Evolutionary conservation across 2,113 vertebrate genomes (phyloP).

Genomic region (Oreochromis tanganicae): DNA sequence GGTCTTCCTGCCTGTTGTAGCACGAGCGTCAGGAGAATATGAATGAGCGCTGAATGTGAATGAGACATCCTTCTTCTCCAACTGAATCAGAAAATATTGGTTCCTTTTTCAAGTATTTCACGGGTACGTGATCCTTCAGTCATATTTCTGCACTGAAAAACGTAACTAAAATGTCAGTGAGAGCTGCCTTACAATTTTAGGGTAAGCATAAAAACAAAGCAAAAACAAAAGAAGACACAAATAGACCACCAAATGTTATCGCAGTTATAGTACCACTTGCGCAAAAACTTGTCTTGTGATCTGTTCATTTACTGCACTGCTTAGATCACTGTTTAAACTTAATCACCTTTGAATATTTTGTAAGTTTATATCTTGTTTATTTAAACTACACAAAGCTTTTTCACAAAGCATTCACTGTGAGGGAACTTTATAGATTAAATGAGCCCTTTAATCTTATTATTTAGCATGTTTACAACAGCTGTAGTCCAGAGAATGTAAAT

Average conservation of each 20-base stretch:
- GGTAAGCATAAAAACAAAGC: neutral
- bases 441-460: neutral
- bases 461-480: neutral
- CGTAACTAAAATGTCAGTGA: neutral
- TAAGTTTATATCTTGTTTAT: neutral
- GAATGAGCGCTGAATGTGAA: slow-evolving; percentile 16
- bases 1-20: slow-evolving; percentile 21
- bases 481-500: neutral
- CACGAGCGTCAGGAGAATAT: neutral
- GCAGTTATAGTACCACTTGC: neutral
- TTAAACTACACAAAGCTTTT: neutral
- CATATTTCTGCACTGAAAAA: neutral
- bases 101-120: neutral
- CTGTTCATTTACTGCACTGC: neutral
- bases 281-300: neutral
- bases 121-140: neutral
- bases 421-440: neutral
- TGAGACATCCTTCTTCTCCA: neutral
- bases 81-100: neutral
- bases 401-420: neutral
- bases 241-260: neutral
- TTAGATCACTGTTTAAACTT: neutral
- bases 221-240: neutral
- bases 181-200: neutral
- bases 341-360: neutral